phyloP scores from a whole-genome alignment of 1,140 invertebrate genomes.

The Diuraphis noxia region DNA sequence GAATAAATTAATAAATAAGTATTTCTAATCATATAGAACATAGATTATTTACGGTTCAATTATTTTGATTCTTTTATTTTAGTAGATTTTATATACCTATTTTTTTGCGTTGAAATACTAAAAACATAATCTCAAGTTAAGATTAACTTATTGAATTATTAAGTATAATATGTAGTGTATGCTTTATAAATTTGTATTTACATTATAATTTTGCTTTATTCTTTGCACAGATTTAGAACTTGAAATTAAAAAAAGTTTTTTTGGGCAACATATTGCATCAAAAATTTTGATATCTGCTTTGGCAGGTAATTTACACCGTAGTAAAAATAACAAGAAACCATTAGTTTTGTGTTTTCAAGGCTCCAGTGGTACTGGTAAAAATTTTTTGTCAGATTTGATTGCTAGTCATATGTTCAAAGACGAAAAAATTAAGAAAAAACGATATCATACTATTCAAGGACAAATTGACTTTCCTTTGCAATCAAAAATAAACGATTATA shows the following conservation, averaged over 20 bases:
- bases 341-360: slow-evolving; percentile 79
- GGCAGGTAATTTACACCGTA: slow-evolving; percentile 62
- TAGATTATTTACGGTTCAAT: no score
- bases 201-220: not conserved
- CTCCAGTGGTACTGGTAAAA: slow-evolving; percentile 83
- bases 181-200: not conserved
- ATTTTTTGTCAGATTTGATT: slow-evolving; percentile 82
- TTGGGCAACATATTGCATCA: slow-evolving; percentile 71
- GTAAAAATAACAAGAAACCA: slow-evolving; percentile 65
- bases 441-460: slow-evolving; percentile 80
- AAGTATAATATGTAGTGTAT: no score
- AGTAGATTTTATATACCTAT: no score
- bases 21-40: no score
- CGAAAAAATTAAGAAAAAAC: slow-evolving; percentile 68
- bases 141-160: no score
- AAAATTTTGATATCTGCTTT: slow-evolving; percentile 65
- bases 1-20: no score
- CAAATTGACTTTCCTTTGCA: slow-evolving; percentile 75
- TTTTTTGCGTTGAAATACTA: no score
- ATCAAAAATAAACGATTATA: slow-evolving; percentile 62
- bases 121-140: no score
- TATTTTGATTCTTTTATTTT: no score
- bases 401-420: slow-evolving; percentile 73
- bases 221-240: slow-evolving; percentile 58
- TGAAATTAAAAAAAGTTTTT: slow-evolving; percentile 61